Base-by-base conservation (phyloP, 2,888 invertebrate species). In the Hermodice carunculata region DNA sequence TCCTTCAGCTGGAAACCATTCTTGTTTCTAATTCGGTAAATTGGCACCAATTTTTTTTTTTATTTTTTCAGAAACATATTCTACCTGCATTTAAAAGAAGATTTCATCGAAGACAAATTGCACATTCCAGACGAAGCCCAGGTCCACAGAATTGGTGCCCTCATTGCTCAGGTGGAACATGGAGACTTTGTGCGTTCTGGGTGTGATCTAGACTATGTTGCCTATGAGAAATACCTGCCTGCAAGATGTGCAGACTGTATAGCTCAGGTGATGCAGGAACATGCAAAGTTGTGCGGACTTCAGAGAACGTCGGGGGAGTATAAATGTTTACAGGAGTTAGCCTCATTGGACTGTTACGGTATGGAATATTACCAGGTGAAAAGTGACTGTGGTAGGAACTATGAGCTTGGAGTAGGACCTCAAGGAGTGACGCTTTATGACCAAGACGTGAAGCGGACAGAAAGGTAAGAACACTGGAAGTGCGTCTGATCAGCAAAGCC, bases 51-150 rank as follows among this genome's bases (percentile, higher is more conserved):
- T 43, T 54, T 57, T 11, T 44, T 3, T 32, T 53, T 56, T 46
- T n/a, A 46, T 2, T 44, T 29, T 71, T 75, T 17, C 71, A 91
- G 91, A 76, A 90, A 94, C 85, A 91, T 93, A 84, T 95, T 95
- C 86, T 95, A 93, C 83, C 90, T 94, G 73, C 93, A 95, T 85
- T 92, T 94, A 1, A 91, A 91, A 78, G 88, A 91, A 44, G 94
- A 94, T 87, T 93, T 71, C 87, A 91, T 52, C 48, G 58, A 61
- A 81, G 92, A 92, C 22, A 90, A 92, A 65, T 88, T 94, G 19
- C 90, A 91, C 61, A 91, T 92, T 8, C 89, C 90, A 22, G 91
- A 92, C 78, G 90, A 91, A 87, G 89, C 90, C 76, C 90, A 91
- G 31, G 91, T 92, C 4, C 90, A 91, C 48, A 89, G 90, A 77